Percentiles rank a stretch among this genome's conserved stretches.
These are phyloP conservation scores for Megaceryle torquata DNA, from an alignment of 2,113 vertebrate genomes.

Conservation along the genomic window DNA sequence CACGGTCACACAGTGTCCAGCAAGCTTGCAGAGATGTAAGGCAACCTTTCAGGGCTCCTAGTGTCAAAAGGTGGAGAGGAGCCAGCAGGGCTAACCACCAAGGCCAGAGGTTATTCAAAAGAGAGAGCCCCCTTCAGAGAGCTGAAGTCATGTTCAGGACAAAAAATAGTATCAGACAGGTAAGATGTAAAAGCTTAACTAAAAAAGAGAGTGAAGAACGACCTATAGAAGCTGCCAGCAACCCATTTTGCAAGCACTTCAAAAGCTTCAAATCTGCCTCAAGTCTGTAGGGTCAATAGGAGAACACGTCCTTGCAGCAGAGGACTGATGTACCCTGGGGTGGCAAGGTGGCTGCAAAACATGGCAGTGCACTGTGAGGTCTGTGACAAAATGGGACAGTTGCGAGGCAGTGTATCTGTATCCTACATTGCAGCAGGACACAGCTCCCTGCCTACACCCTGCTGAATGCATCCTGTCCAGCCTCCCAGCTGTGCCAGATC, in stretches of 20 bases:
- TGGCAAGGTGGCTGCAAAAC: accelerated
- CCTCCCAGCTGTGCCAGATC: not conserved
- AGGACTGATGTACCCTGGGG: accelerated
- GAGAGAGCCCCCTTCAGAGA: not conserved
- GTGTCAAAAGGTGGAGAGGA: not conserved
- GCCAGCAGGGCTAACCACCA: not conserved
- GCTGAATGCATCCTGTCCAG: not conserved
- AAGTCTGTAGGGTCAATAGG: accelerated
- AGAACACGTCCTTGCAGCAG: accelerated
- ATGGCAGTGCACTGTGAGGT: accelerated
- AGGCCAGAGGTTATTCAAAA: not conserved
- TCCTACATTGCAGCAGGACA: accelerated
- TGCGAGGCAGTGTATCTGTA: accelerated
- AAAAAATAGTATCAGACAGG: not conserved
- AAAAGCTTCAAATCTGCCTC: not conserved
- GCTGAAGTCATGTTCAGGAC: not conserved
- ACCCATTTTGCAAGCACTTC: not conserved
- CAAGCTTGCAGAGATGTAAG: not conserved
- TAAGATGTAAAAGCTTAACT: not conserved
- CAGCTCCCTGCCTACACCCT: not conserved
- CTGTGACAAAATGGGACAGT: not conserved
- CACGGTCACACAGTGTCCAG: not conserved
- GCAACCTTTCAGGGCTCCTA: not conserved
- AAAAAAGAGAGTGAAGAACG: not conserved
- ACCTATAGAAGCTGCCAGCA: not conserved